These are phyloP conservation scores for Eretmochelys imbricata DNA, from an alignment of 2,113 vertebrate species.

Conservation along the genomic window DNA sequence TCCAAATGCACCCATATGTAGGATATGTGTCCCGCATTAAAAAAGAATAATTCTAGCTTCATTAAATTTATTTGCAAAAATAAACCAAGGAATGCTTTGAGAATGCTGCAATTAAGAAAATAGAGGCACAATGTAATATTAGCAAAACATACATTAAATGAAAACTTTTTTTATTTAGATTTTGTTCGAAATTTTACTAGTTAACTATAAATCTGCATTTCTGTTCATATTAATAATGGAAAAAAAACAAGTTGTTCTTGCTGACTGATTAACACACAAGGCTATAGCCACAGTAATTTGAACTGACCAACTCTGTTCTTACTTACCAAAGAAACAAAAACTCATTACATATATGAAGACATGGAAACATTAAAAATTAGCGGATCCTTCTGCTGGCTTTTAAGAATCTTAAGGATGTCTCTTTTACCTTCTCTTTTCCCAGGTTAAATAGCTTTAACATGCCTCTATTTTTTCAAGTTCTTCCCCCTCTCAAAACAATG, in stretches of 20 bases:
- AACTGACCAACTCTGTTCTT: conserved; percentile 54
- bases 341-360: background rate
- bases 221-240: conserved; percentile 4
- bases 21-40: background rate
- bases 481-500: background rate
- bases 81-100: background rate
- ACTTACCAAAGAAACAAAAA: conserved; percentile 61
- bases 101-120: background rate
- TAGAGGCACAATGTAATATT: conserved; percentile 2
- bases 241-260: conserved; percentile 59
- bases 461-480: background rate
- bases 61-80: background rate
- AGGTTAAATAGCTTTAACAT: background rate
- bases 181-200: conserved; percentile 8
- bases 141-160: background rate
- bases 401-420: conserved; percentile 57
- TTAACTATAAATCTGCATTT: background rate
- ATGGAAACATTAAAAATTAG: conserved; percentile 64
- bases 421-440: conserved; percentile 37
- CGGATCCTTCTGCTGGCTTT: conserved; percentile 44
- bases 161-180: background rate
- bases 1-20: accelerated
- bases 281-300: conserved; percentile 55
- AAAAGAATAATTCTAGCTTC: background rate
- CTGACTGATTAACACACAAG: conserved; percentile 1